Evolutionary conservation across 2,888 invertebrate genomes (phyloP), one percentile per base, ranked within the genome.

Genomic region (Melanostoma scalare): DNA sequence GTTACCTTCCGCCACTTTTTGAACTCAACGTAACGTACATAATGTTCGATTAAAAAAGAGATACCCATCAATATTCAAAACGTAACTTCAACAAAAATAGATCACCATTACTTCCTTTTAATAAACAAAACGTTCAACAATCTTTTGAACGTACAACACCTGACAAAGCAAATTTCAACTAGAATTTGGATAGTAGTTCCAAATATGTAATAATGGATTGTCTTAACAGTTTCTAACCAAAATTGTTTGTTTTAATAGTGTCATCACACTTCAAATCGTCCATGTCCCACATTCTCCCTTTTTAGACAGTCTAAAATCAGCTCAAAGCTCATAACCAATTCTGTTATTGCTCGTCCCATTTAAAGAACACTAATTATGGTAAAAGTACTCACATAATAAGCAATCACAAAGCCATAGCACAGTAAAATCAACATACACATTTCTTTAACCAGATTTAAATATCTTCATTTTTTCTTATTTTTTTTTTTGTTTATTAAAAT

Each of bases 361-460:
- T 20, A 20, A 20, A 20, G 20, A 20, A 20, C 20, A 1, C 30
- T 48, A 33, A 36, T 30, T 20, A 52, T 6, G n/a, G 33, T 40
- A 35, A n/a, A 53, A 6, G 52, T 87, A 85, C 87, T 87, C 86
- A 90, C 87, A 71, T 90, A 72, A 68, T 86, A 86, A 67, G 86
- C 87, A 84, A 88, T 87, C 85, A 86, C 85, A 71, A 89, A 85
- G 42, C 87, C 89, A 78, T 88, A 89, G 74, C 89, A 87, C 79
- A 89, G 79, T 85, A 89, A 76, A 79, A 90, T 81, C 69, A 89
- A 86, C 77, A 86, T 87, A 88, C 89, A 90, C 87, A 90, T 87
- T 76, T 88, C 87, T 42, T 86, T 67, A 71, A 38, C 42, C 50
- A 30, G 61, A 67, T 67, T n/a, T 60, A 55, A 71, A 72, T 53